Base-by-base conservation (phyloP, 1,140 invertebrate species). In the Coelopa frigida region DNA sequence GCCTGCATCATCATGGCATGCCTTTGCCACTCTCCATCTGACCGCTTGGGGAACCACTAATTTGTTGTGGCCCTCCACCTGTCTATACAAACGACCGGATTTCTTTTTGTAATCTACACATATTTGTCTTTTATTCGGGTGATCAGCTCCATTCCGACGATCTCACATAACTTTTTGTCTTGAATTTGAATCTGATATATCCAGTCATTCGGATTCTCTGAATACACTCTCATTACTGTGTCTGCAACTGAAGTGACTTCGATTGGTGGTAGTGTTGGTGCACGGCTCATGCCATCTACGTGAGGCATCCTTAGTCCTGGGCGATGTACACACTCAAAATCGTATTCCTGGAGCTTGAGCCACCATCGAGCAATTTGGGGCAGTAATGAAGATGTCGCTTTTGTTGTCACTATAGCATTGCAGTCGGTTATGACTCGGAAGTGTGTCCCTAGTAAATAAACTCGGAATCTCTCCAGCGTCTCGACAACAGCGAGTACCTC, bases 361-460 rank as follows among this genome's bases (percentile, higher is more conserved):
- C 56, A 60, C 70, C 69, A 72, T 0, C 61, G 35, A 2, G 57
- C 61, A 14, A 68, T 54, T 22, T 58, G 38, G 2, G 62, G 57
- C 22, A 56, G 49, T 14, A 49, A 18, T 15, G 18, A n/a, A 8
- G 32, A 44, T 21, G 26, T 26, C 11, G 21, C 23, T 21, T 42
- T 45, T 6, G 15, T 44, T 21, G 22, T 29, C 18, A 20, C 26
- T 17, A 50, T 15, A 10, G 36, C 20, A 46, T 46, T 32, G 24
- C 50, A 52, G 23, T 52, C 50, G 12, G 50, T 52, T 5, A 52
- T 23, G 14, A 52, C 40, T 33, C 5, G 14, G 29, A 51, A 51
- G 11, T 27, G 10, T 23, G 20, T 45, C n/a, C 38, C 44, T 10
- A 51, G 20, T 3, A 49, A 29, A 32, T 49, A 49, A 11, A 39